Evolutionary conservation across 2,797 vertebrate species (phyloP), one percentile per base, ranked within the genome.

Genomic region (Tauraco hartlaubi): DNA sequence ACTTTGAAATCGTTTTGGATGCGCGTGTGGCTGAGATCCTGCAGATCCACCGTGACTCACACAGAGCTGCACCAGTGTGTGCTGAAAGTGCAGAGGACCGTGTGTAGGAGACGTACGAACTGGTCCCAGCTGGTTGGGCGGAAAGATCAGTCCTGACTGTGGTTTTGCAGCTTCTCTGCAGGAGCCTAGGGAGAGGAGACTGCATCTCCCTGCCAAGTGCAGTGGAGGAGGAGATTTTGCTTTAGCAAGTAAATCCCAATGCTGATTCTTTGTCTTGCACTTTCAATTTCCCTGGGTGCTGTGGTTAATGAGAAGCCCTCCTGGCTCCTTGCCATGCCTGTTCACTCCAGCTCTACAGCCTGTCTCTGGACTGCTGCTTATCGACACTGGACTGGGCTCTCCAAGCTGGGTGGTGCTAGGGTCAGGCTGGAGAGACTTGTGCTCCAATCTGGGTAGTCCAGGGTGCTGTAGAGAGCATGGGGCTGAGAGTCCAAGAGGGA

Each of bases 111-210:
- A 79, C 0, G 11, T 80, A 74, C 0, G 13, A 81, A 88, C 71
- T 85, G 94, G 78, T 88, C 79, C 59, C 77, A 83, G 90, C 84
- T 95, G 93, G 14, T 80, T 88, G 96, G 89, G 85, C 61, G 26
- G 56, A 82, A 78, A 33, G 48, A 82, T 84, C 59, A 46, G 76
- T 77, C 73, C 62, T 2, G 37, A 89, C 52, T 28, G 26, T 0
- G 26, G 90, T 46, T 93, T 83, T 81, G 56, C 75, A 89, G 77
- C 8, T 25, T 46, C 43, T 89, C 84, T 85, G 59, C 44, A 52
- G 73, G 66, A 92, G 66, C 37, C 44, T 81, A 6, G 59, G 35
- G 92, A 88, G 59, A 56, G 33, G 37, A 94, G 85, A 58, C 48
- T 3, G 4, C 61, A 31, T 29, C 26, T 82, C 31, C 48, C 49